Conservation (phyloP, 1,140 invertebrate genomes). For the Ylistrum balloti region DNA sequence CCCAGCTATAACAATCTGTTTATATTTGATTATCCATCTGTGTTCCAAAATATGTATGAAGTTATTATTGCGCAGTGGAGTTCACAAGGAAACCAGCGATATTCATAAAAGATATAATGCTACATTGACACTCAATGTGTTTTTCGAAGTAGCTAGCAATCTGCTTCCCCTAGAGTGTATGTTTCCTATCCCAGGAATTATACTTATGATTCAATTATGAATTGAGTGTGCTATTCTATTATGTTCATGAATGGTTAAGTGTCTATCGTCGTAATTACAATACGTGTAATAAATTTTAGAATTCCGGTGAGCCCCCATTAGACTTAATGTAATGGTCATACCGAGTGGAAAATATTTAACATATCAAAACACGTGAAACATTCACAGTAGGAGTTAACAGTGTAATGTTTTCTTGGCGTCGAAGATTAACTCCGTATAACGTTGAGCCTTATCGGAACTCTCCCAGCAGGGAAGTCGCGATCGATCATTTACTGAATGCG, state of each 20-base stretch:
- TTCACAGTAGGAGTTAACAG: constrained; percentile 46
- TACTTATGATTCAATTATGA: constrained; percentile 36
- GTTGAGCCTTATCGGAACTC: constrained; percentile 60
- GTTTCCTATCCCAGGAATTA: neutral
- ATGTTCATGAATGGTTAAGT: constrained; percentile 8
- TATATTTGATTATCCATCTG: neutral
- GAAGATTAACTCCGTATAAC: constrained; percentile 48
- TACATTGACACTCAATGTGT: constrained; percentile 11
- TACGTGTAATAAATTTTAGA: constrained; percentile 2
- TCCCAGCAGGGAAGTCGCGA: constrained; percentile 59
- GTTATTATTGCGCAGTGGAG: neutral
- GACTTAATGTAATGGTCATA: constrained; percentile 49
- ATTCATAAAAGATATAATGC: neutral
- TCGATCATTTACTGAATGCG: constrained; percentile 64
- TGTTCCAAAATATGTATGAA: neutral
- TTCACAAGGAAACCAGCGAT: neutral
- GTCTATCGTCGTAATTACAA: too few relatives aligned
- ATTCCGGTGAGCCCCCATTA: constrained; percentile 34
- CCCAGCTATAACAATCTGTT: neutral
- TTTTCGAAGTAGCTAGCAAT: neutral
- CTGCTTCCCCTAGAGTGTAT: neutral
- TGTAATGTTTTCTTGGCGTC: constrained; percentile 56
- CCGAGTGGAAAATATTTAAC: constrained; percentile 49
- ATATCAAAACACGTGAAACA: constrained; percentile 55
- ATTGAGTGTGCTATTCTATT: constrained; percentile 11